Base-by-base conservation (phyloP, 2,888 invertebrate genomes). In the Adineta ricciae region DNA sequence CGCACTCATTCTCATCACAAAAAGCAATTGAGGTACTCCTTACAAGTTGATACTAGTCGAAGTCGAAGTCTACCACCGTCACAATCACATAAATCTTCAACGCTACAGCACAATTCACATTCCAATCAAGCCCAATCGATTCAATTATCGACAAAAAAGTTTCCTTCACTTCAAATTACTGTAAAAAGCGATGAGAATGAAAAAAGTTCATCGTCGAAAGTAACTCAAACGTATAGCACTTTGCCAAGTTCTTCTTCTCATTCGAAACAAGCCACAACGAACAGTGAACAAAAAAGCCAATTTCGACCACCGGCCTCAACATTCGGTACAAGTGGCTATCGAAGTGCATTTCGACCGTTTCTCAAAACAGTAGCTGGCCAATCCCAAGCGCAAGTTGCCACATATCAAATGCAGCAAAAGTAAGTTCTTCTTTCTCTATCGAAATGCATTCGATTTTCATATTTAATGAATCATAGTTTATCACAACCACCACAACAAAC, bases 41-140 rank as follows among this genome's bases (percentile, higher is more conserved):
- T 24, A 41, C 24, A 78, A 41, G 41, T 78, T 24, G 8, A 9
- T 41, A 78, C 41, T 24, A 41, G 24, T 41, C 78, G 41, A 24
- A 78, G 78, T 78, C 78, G n/a, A 41, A 41, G n/a, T 78, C n/a
- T 41, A 41, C 41, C 41, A n/a, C 78, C 78, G 14, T n/a, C 78
- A 41, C 41, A 38, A 41, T n/a, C 5, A 19, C 16, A 32, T 64
- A 32, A 4, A 19, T 0, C 32, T 14, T 32, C 64, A 32, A 5
- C 14, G 1, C 7, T 1, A 16, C 64, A 64, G 32, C 64, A 32
- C 16, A 36, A 32, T 32, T 19, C 64, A 4, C 27, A 1, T 36
- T 32, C 27, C 16, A 64, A 32, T 64, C 64, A 64, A 64, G 3
- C 0, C 7, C 16, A 9, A 16, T 14, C 32, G 19, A 19, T 32